Base-by-base conservation (phyloP, 1,140 invertebrate species). In the Sinonovacula constricta region DNA sequence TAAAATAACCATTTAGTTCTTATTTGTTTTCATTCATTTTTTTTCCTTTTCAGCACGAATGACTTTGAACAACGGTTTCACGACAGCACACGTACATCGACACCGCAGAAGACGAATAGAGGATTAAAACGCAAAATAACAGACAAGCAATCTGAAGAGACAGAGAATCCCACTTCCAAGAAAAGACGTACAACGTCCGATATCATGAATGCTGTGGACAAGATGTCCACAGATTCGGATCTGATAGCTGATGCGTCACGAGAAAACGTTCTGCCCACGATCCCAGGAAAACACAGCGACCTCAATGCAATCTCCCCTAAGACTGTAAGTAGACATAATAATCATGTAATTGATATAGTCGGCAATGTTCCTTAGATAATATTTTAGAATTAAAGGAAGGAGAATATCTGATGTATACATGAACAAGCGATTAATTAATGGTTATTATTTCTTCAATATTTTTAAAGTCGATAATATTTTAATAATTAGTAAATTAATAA, bases 251-350 rank as follows among this genome's bases (percentile, higher is more conserved):
- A 74, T 30, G 57, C 26, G n/a, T 53, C 57, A 54, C 36, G 60
- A 22, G 36, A 10, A 24, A 63, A 63, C 39, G 34, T 51, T 53
- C 39, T 63, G 33, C 70, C 70, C 18, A 74, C 57, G 18, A 36
- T 74, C 34, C 28, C 36, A n/a, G 70, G 70, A 22, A 74, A 74
- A 49, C 70, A 74, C 33, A 63, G 70, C 28, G 57, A 74, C 30
- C 36, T 74, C 4, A 62, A 30, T n/a, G 15, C 70, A 22, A 74
- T 74, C 3, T 62, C 57, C 26, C 68, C 68, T 14, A 53, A 70
- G 39, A 70, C 68, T 45, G 39, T 45, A 45, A 45, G 39, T 18
- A 45, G 7, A 18, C 39, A 45, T 45, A 10, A 10, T 18, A 10
- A 10, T 45, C 18, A 7, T 18, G 7, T 45, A 45, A 7, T 45